These are phyloP conservation scores for Isurus oxyrinchus DNA, from an alignment of 2,113 vertebrate genomes.

Conservation along the genomic window DNA sequence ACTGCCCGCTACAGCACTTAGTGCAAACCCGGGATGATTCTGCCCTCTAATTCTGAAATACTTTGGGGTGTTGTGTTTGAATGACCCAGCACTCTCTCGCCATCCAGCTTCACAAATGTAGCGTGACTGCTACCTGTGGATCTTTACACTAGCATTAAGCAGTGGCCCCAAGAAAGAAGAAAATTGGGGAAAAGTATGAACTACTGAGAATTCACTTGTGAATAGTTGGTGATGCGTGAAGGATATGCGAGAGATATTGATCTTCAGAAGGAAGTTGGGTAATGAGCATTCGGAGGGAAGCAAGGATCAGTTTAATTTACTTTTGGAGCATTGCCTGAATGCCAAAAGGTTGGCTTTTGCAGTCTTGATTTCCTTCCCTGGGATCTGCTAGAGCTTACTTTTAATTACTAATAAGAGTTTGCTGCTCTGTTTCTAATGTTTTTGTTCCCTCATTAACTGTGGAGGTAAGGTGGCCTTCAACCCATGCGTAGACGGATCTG, in stretches of 20 bases:
- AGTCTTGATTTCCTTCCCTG: background rate
- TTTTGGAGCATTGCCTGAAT: background rate
- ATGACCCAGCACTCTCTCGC: background rate
- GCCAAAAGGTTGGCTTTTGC: background rate
- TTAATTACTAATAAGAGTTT: background rate
- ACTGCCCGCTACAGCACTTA: too few species aligned
- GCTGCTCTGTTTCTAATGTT: background rate
- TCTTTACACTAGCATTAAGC: background rate
- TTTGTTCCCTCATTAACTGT: background rate
- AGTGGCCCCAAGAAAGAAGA: background rate
- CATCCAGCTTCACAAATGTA: background rate
- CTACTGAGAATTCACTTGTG: background rate
- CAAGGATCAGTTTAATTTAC: background rate
- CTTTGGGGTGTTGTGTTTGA: background rate
- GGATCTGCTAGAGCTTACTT: background rate
- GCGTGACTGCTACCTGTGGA: background rate
- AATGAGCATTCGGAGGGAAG: background rate
- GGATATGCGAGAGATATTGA: background rate
- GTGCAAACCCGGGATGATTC: too few species aligned
- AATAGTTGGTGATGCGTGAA: background rate
- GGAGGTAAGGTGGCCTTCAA: background rate
- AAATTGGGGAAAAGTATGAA: background rate
- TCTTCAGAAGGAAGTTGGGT: background rate
- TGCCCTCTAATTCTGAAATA: background rate
- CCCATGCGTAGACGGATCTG: background rate